These are phyloP conservation scores for Smithornis capensis DNA, from an alignment of 2,113 vertebrate species.

Conservation along the genomic window DNA sequence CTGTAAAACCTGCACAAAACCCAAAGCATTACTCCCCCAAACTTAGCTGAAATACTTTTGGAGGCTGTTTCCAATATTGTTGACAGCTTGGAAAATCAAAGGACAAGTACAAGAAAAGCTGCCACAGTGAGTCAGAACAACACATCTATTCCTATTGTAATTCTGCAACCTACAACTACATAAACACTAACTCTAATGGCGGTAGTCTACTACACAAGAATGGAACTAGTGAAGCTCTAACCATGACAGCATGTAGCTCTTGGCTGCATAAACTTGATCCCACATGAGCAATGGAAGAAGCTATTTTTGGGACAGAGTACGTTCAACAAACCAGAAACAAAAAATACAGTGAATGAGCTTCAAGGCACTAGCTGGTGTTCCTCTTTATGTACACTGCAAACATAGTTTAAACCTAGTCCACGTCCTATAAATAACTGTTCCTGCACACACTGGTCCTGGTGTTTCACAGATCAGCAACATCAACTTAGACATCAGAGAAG, in stretches of 20 bases:
- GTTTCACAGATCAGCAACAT: background rate
- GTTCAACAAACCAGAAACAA: background rate
- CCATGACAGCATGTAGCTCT: background rate
- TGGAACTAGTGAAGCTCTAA: background rate
- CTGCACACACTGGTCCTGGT: background rate
- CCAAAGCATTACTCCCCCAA: background rate
- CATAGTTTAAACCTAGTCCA: background rate
- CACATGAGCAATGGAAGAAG: background rate
- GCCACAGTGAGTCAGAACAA: background rate
- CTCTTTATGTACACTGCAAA: background rate
- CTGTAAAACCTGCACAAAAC: background rate
- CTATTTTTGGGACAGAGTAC: background rate
- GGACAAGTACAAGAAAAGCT: background rate
- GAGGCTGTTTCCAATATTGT: background rate
- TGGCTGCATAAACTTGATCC: background rate
- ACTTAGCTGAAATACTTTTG: background rate
- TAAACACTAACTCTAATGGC: background rate
- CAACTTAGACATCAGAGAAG: background rate
- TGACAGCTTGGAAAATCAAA: slow-evolving; percentile 16
- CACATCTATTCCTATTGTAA: background rate
- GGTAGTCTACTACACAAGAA: background rate
- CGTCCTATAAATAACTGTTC: background rate
- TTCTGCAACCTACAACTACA: background rate
- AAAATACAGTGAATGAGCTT: background rate
- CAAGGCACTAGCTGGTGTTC: background rate